Conservation (phyloP, 2,113 vertebrate species). For the Anolis sagrei region DNA sequence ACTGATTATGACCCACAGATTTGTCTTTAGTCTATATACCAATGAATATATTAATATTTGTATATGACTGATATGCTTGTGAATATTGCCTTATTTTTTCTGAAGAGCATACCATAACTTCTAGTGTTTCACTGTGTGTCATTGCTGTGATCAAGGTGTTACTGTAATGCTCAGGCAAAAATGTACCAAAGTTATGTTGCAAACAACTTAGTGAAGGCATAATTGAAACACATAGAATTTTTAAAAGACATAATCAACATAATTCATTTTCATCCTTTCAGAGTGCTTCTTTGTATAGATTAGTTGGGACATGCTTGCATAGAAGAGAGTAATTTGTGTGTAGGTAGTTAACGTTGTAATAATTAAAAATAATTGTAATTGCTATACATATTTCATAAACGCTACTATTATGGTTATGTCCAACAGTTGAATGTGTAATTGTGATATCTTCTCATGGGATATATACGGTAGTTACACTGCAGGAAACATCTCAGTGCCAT, state of each 20-base stretch:
- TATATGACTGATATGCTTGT: neutral
- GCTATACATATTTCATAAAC: neutral
- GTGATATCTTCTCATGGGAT: neutral
- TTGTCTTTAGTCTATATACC: neutral
- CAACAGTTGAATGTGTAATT: neutral
- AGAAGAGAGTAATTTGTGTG: neutral
- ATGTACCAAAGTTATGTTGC: constrained; percentile 28
- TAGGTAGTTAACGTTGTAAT: neutral
- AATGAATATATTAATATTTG: neutral
- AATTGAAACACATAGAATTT: constrained; percentile 9
- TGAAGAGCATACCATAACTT: constrained; percentile 2
- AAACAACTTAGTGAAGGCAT: neutral
- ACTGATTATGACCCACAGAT: neutral
- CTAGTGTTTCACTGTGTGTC: neutral
- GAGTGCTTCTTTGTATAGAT: neutral
- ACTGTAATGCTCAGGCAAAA: neutral
- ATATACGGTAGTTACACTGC: neutral
- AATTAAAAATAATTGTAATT: neutral
- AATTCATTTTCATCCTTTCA: constrained; percentile 1
- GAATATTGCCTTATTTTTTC: neutral
- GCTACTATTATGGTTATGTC: neutral
- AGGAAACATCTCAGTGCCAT: neutral
- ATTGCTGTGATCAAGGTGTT: neutral
- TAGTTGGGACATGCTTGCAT: neutral
- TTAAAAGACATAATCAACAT: neutral